Evolutionary conservation across 2,113 vertebrate genomes (phyloP).

Genomic region (Austrofundulus limnaeus): DNA sequence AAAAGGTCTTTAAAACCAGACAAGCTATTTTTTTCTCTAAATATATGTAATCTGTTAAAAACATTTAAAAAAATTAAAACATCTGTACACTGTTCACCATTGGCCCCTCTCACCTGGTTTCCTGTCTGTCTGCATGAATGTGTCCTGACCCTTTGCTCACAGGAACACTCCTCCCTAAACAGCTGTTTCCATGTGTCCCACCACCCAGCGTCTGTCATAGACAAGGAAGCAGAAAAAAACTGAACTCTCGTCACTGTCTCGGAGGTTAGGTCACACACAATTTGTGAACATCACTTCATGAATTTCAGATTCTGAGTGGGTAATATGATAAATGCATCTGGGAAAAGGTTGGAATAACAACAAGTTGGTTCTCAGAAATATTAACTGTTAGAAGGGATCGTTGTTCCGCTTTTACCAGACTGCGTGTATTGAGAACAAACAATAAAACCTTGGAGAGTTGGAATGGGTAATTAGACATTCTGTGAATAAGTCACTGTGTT

Average conservation of each 20-base stretch:
- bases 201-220: slow-evolving; percentile 37
- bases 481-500: slow-evolving; percentile 62
- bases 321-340: slow-evolving; percentile 33
- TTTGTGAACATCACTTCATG: slow-evolving; percentile 39
- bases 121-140: slow-evolving; percentile 52
- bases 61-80: no score
- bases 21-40: no score
- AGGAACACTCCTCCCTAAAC: slow-evolving; percentile 71
- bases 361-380: slow-evolving; percentile 49
- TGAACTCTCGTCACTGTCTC: slow-evolving; percentile 10
- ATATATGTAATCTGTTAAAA: no score
- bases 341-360: slow-evolving; percentile 43
- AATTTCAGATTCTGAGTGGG: slow-evolving; percentile 38
- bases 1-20: no score
- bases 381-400: slow-evolving; percentile 47
- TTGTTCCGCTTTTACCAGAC: slow-evolving; percentile 50
- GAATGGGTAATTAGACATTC: slow-evolving; percentile 38
- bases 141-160: slow-evolving; percentile 55
- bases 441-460: slow-evolving; percentile 64
- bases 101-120: slow-evolving; percentile 60
- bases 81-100: not conserved
- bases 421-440: slow-evolving; percentile 56
- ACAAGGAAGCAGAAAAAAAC: slow-evolving; percentile 39
- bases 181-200: slow-evolving; percentile 67
- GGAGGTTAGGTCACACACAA: slow-evolving; percentile 24